phyloP scores from a whole-genome alignment of 30 jellyfish, hydroid and myxozoan genomes.

The Catostylus mosaicus region DNA sequence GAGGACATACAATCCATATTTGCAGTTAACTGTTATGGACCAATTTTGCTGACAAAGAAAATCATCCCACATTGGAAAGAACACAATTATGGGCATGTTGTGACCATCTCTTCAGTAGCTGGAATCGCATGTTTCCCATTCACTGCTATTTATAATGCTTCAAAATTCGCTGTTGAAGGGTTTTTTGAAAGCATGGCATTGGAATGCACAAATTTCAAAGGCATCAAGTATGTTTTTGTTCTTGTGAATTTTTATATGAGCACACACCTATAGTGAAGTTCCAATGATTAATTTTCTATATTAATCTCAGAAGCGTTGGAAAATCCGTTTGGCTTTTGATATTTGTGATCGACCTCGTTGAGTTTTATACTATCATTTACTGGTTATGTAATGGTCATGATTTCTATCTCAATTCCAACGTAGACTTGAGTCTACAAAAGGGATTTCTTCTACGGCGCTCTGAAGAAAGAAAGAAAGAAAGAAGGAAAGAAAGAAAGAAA shows the following conservation, averaged over 20 bases:
- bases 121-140: conserved; percentile 27
- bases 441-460: too few species aligned
- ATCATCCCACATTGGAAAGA: conserved; percentile 43
- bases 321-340: too few species aligned
- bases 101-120: conserved; percentile 29
- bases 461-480: too few species aligned
- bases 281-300: too few species aligned
- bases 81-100: conserved; percentile 20
- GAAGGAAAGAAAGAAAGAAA: too few species aligned
- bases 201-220: background rate
- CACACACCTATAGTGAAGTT: too few species aligned
- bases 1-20: background rate
- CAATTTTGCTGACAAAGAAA: conserved; percentile 27
- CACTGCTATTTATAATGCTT: conserved; percentile 1
- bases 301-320: too few species aligned
- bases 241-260: background rate
- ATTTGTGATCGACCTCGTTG: too few species aligned
- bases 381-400: too few species aligned
- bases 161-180: conserved; percentile 46
- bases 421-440: too few species aligned
- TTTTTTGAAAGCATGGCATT: conserved; percentile 19
- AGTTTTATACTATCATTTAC: too few species aligned
- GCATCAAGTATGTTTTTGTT: conserved; percentile 12
- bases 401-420: too few species aligned
- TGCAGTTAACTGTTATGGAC: conserved; percentile 37